Evolutionary conservation across 2,888 invertebrate species (phyloP).

Genomic region (Liodrosophila aerea): DNA sequence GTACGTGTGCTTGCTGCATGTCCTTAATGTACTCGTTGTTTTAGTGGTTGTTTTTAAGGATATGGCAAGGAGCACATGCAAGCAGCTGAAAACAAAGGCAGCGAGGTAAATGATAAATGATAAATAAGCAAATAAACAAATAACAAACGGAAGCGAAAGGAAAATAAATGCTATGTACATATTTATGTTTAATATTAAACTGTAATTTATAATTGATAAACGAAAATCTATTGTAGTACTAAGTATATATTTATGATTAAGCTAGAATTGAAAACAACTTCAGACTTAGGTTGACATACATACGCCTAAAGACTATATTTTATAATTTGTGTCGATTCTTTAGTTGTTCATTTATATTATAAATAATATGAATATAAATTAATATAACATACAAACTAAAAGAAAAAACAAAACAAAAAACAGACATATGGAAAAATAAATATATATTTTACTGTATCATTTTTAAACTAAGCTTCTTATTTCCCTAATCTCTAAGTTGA

Average conservation of each 20-base stretch:
- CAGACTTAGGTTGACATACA: constrained; percentile 50
- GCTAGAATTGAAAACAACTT: constrained; percentile 44
- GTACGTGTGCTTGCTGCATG: constrained; percentile 57
- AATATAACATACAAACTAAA: not conserved
- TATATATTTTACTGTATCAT: constrained; percentile 66
- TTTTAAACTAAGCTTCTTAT: constrained; percentile 62
- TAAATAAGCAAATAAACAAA: not conserved
- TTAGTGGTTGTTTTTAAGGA: constrained; percentile 46
- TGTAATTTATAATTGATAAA: constrained; percentile 58
- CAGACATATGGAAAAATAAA: constrained; percentile 39
- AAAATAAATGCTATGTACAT: constrained; percentile 47
- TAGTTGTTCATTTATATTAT: constrained; percentile 57
- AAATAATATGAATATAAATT: constrained; percentile 7
- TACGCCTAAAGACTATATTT: constrained; percentile 69
- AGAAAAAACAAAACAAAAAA: constrained; percentile 39
- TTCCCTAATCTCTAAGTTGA: constrained; percentile 62
- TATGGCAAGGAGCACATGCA: constrained; percentile 44
- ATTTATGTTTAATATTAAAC: constrained; percentile 64
- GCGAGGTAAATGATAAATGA: constrained; percentile 43
- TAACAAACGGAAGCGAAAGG: constrained; percentile 19
- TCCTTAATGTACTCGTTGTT: constrained; percentile 50
- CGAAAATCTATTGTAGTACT: constrained; percentile 12
- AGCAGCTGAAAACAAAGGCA: constrained; percentile 40
- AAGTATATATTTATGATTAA: constrained; percentile 37
- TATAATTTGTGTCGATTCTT: constrained; percentile 66